phyloP scores from a whole-genome alignment of 2,797 vertebrate species.

The Botia almorhae region DNA sequence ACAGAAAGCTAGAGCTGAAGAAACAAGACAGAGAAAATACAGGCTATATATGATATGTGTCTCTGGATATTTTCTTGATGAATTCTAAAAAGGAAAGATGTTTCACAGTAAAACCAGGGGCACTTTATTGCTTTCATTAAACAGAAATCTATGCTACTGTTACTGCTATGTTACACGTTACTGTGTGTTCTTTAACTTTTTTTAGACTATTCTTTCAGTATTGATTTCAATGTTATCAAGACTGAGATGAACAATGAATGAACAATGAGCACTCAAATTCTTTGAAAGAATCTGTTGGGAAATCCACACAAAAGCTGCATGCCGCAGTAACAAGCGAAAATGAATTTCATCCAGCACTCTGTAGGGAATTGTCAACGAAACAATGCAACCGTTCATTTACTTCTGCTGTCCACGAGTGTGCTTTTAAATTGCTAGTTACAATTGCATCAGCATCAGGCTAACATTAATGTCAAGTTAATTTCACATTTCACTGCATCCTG shows the following conservation, averaged over 20 bases:
- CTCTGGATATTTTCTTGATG: not conserved
- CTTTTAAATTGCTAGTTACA: not conserved
- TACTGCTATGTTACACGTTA: too few species aligned
- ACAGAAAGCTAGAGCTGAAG: too few species aligned
- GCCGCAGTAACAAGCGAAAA: not conserved
- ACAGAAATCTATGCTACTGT: not conserved
- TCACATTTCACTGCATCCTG: not conserved
- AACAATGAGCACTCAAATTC: not conserved
- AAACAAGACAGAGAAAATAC: not conserved
- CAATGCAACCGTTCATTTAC: not conserved
- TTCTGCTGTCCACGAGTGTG: not conserved
- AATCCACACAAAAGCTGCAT: conserved; percentile 2
- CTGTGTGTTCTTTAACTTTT: not conserved
- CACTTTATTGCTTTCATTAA: not conserved
- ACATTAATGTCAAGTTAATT: not conserved
- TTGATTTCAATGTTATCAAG: conserved; percentile 7
- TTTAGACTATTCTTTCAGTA: too few species aligned
- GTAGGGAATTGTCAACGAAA: too few species aligned
- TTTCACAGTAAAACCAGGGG: not conserved
- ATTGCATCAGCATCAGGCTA: not conserved
- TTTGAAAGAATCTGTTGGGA: not conserved
- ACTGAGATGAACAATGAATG: conserved; percentile 3
- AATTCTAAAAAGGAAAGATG: not conserved
- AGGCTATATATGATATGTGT: not conserved
- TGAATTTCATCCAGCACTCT: too few species aligned